A percentile compares a stretch with the other conserved stretches of the same genome.
Evolutionary conservation across 2,113 vertebrate species (phyloP).

Genomic region (Furnarius figulus): DNA sequence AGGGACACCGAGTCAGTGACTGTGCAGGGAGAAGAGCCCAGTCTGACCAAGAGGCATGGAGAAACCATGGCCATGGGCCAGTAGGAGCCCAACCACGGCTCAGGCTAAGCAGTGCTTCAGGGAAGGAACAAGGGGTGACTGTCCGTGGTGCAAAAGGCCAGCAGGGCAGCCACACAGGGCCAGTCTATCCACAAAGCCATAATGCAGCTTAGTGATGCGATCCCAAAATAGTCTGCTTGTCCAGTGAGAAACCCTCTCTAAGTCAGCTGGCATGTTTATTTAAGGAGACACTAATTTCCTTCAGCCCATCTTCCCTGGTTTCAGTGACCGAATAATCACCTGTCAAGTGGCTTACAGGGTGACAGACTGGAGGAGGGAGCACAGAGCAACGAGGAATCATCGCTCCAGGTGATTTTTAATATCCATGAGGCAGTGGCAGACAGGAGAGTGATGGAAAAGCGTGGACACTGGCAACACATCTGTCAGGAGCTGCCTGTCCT

Average conservation of each 20-base stretch:
- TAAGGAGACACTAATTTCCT: conserved; percentile 5
- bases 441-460: neutral
- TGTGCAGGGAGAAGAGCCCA: neutral
- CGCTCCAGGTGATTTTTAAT: conserved; percentile 36
- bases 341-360: neutral
- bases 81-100: rapidly evolving
- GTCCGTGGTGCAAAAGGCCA: neutral
- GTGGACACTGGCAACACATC: neutral
- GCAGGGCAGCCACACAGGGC: neutral
- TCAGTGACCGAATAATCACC: neutral
- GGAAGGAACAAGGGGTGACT: neutral
- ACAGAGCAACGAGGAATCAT: neutral
- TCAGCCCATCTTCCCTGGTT: neutral
- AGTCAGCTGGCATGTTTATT: neutral
- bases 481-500: neutral
- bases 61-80: neutral
- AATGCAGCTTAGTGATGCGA: neutral
- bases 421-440: neutral
- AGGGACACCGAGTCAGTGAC: neutral
- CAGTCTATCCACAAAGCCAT: neutral
- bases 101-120: neutral
- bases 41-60: neutral
- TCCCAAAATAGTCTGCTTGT: neutral
- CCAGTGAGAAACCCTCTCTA: neutral
- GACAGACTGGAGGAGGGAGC: conserved; percentile 9